phyloP scores from a whole-genome alignment of 2,113 vertebrate genomes.

The Protobothrops flavoviridis region DNA sequence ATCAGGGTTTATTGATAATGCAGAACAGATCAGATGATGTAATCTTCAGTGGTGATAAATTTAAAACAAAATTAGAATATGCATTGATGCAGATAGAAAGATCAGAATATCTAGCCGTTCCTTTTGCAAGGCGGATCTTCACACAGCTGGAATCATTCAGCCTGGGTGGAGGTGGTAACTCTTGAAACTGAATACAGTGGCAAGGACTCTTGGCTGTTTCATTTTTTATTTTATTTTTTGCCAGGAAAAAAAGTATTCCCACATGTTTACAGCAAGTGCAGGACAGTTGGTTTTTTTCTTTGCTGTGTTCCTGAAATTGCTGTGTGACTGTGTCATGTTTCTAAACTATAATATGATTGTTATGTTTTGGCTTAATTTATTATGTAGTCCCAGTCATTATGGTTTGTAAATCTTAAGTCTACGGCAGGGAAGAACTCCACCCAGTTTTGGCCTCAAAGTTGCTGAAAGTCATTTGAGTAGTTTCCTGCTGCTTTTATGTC shows the following conservation, averaged over 20 bases:
- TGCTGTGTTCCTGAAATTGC: neutral
- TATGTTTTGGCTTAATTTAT: neutral
- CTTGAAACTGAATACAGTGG: neutral
- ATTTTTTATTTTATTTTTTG: neutral
- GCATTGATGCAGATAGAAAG: neutral
- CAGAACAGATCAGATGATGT: neutral
- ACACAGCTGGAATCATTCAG: neutral
- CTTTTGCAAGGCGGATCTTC: neutral
- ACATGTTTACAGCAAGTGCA: neutral
- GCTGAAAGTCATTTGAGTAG: neutral
- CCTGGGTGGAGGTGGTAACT: neutral
- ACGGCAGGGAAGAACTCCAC: neutral
- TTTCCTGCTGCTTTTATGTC: neutral
- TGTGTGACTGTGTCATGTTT: neutral
- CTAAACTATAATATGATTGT: neutral
- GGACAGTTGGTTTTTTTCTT: neutral
- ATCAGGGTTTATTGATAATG: neutral
- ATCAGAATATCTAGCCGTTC: neutral
- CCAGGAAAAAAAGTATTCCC: neutral
- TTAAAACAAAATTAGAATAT: neutral
- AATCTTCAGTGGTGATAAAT: neutral
- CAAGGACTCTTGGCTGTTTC: neutral
- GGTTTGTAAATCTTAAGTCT: neutral
- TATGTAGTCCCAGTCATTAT: neutral
- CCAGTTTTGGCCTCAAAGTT: neutral